phyloP scores from a whole-genome alignment of 1,140 invertebrate genomes.

The Tetragnatha versicolor region DNA sequence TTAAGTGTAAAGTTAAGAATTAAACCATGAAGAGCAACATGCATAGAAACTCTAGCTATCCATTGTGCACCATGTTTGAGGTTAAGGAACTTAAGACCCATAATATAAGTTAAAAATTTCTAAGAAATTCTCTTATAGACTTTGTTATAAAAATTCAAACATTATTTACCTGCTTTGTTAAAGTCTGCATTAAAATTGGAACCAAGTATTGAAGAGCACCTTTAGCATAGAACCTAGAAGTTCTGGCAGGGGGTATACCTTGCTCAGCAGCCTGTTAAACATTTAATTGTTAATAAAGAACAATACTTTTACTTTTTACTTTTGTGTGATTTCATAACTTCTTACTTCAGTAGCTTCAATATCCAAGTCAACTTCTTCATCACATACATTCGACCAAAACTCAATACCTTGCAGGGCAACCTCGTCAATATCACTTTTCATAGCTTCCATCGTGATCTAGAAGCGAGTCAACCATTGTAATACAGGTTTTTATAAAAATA shows the following conservation, averaged over 20 bases:
- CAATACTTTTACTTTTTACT: background rate
- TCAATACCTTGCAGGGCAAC: slow-evolving; percentile 98
- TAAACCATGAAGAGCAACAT: too few relatives aligned
- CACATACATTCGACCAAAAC: slow-evolving; percentile 99
- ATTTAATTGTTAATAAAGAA: slow-evolving; percentile 2
- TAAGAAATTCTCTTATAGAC: too few relatives aligned
- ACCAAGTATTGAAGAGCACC: slow-evolving; percentile 95
- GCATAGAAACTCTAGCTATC: too few relatives aligned
- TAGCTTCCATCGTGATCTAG: slow-evolving; percentile 95
- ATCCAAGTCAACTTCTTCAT: slow-evolving; percentile 97
- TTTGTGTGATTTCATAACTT: background rate
- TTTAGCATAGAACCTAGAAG: slow-evolving; percentile 90
- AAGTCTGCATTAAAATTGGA: slow-evolving; percentile 89
- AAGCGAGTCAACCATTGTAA: too few relatives aligned
- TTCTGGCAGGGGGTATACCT: slow-evolving; percentile 87
- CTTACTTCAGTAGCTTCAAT: slow-evolving; percentile 87
- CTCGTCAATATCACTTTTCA: slow-evolving; percentile 96
- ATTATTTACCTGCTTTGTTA: slow-evolving; percentile 94
- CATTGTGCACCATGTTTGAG: too few relatives aligned
- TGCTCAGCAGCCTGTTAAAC: slow-evolving; percentile 77
- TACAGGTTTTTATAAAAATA: too few relatives aligned
- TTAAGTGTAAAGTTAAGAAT: too few relatives aligned
- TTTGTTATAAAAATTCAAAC: too few relatives aligned
- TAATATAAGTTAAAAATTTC: too few relatives aligned
- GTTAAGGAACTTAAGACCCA: too few relatives aligned